phyloP scores from a whole-genome alignment of 2,113 vertebrate species.

The Sterna hirundo region DNA sequence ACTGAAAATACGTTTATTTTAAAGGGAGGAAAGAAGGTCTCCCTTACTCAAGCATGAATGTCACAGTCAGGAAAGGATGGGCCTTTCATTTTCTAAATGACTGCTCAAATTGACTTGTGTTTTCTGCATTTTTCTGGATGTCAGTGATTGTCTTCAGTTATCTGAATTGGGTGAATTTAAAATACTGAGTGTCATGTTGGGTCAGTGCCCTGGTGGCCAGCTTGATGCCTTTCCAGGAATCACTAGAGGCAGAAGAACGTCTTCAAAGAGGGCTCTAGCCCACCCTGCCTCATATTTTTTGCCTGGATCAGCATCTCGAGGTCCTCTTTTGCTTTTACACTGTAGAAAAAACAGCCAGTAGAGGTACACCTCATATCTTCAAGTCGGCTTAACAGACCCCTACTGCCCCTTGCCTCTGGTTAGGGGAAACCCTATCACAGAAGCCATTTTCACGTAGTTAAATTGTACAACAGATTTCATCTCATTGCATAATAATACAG shows the following conservation, averaged over 20 bases:
- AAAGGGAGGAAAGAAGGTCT: background rate
- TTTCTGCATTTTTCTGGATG: background rate
- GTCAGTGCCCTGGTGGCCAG: background rate
- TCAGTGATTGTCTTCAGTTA: background rate
- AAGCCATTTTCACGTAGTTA: background rate
- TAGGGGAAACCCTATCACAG: background rate
- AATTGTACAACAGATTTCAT: background rate
- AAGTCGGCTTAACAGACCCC: background rate
- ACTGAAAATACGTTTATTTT: background rate
- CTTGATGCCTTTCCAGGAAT: background rate
- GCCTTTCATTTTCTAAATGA: slow-evolving; percentile 9
- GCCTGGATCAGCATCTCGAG: background rate
- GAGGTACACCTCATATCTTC: background rate
- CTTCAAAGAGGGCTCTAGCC: background rate
- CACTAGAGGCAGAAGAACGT: background rate
- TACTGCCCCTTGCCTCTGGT: background rate
- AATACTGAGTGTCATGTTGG: background rate
- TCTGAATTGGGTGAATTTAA: background rate
- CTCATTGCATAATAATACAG: background rate
- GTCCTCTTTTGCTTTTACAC: background rate
- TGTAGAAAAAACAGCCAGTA: background rate
- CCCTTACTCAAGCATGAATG: background rate
- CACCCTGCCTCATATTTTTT: background rate
- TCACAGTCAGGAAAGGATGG: background rate
- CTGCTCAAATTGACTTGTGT: background rate